Evolutionary conservation across 92 coral and sea anemone genomes (phyloP).

Genomic region (Zoanthus solanderi): DNA sequence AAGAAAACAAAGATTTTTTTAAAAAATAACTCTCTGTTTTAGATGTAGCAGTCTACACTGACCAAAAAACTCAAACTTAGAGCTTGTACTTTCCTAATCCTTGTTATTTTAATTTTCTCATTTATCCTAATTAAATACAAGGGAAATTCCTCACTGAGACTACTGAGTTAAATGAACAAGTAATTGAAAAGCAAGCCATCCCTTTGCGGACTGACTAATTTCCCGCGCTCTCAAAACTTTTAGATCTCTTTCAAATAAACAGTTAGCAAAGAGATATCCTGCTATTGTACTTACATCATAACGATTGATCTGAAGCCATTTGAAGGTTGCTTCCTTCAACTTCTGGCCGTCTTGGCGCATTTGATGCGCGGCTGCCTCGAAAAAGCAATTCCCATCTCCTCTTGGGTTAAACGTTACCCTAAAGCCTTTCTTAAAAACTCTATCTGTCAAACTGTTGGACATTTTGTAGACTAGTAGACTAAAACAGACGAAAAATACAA

Average conservation of each 20-base stretch:
- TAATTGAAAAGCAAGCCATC: constrained; percentile 13
- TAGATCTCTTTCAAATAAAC: constrained; percentile 12
- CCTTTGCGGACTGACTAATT: background rate
- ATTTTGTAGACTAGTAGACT: constrained; percentile 19
- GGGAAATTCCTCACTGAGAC: constrained; percentile 8
- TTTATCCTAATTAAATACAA: constrained; percentile 10
- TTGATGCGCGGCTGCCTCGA: constrained; percentile 15
- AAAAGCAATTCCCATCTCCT: constrained; percentile 5
- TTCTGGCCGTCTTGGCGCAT: constrained; percentile 7
- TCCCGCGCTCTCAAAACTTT: background rate
- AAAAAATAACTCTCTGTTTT: constrained; percentile 2
- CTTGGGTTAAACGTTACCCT: constrained; percentile 5
- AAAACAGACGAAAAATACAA: background rate
- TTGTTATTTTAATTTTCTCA: constrained; percentile 4
- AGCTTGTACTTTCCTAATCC: constrained; percentile 11
- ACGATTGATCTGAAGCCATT: constrained; percentile 7
- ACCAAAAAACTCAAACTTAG: constrained; percentile 9
- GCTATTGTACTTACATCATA: background rate
- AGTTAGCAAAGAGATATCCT: constrained; percentile 2
- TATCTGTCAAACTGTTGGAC: background rate
- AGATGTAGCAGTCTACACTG: constrained; percentile 10
- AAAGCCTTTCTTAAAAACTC: constrained; percentile 8
- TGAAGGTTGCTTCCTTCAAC: background rate
- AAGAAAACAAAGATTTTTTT: background rate
- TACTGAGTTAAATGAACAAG: constrained; percentile 8